A percentile compares a stretch with the other conserved stretches of the same genome.
Conservation (phyloP, 2,888 invertebrate species). For the Gerris lacustris region DNA sequence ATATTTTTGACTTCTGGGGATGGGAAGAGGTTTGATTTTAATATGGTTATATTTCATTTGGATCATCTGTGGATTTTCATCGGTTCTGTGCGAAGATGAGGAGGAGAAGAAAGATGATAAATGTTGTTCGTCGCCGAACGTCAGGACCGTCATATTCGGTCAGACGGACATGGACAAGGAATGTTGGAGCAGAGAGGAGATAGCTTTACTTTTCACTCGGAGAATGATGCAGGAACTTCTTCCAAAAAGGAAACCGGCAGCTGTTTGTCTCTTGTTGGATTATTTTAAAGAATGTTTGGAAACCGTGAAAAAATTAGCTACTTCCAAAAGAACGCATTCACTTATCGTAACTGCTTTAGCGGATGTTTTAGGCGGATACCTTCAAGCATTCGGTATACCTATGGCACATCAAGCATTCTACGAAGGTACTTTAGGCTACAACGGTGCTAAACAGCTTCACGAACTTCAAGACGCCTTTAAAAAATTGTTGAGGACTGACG, state of each 20-base stretch:
- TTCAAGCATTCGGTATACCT: conserved; percentile 48
- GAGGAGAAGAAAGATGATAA: no score
- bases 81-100: no score
- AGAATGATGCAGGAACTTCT: conserved; percentile 24
- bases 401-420: conserved; percentile 49
- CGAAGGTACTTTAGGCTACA: conserved; percentile 46
- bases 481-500: conserved; percentile 46
- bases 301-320: conserved; percentile 20
- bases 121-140: conserved; percentile 24
- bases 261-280: conserved; percentile 20
- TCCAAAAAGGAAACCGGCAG: conserved; percentile 22
- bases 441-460: conserved; percentile 44
- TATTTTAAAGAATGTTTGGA: conserved; percentile 23
- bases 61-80: no score
- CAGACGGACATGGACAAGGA: conserved; percentile 22
- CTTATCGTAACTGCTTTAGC: conserved; percentile 23
- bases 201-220: conserved; percentile 24
- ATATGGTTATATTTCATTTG: no score
- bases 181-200: conserved; percentile 26
- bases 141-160: conserved; percentile 26
- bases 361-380: conserved; percentile 37
- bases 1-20: no score
- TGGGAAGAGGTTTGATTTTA: no score
- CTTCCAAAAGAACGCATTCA: conserved; percentile 18
- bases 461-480: conserved; percentile 47